Percentiles rank a stretch among this genome's conserved stretches.
These are phyloP conservation scores for Hydropsyche betteni DNA, from an alignment of 2,888 invertebrate species.

Conservation along the genomic window DNA sequence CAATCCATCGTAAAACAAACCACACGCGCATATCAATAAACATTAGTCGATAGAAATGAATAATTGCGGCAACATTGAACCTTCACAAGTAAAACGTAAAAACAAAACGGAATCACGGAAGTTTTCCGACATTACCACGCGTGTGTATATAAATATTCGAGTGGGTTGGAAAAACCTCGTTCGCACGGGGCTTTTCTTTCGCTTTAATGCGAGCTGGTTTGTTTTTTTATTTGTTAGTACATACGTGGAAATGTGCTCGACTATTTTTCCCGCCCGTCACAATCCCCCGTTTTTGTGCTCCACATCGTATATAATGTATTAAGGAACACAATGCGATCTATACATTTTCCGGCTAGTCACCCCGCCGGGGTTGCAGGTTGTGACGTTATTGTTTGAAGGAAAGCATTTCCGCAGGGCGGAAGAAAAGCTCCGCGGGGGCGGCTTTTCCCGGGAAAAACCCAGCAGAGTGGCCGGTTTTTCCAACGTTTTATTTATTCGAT, in stretches of 20 bases:
- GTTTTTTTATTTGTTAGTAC: neutral
- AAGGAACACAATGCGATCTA: slow-evolving; percentile 6
- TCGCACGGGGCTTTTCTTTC: slow-evolving; percentile 16
- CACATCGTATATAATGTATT: slow-evolving; percentile 6
- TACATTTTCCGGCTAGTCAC: slow-evolving; percentile 28
- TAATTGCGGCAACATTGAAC: slow-evolving; percentile 4
- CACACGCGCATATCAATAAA: too few species aligned
- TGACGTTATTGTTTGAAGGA: slow-evolving; percentile 27
- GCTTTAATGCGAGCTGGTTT: slow-evolving; percentile 7
- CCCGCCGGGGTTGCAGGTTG: neutral
- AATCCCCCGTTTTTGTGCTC: neutral
- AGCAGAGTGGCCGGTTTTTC: neutral
- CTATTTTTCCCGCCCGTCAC: neutral
- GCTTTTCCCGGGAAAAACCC: neutral
- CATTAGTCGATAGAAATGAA: slow-evolving; percentile 1
- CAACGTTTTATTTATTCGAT: slow-evolving; percentile 15
- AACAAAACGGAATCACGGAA: slow-evolving; percentile 7
- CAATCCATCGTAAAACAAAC: too few species aligned
- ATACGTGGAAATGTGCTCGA: neutral
- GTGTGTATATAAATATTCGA: neutral
- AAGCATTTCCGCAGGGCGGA: neutral
- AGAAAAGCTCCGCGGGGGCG: slow-evolving; percentile 4
- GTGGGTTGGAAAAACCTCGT: neutral
- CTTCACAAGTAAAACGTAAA: neutral
- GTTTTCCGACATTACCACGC: neutral